Evolutionary conservation across 2,888 invertebrate species (phyloP), one percentile per base, ranked within the genome.

Genomic region (Archaeoteleia sp.): DNA sequence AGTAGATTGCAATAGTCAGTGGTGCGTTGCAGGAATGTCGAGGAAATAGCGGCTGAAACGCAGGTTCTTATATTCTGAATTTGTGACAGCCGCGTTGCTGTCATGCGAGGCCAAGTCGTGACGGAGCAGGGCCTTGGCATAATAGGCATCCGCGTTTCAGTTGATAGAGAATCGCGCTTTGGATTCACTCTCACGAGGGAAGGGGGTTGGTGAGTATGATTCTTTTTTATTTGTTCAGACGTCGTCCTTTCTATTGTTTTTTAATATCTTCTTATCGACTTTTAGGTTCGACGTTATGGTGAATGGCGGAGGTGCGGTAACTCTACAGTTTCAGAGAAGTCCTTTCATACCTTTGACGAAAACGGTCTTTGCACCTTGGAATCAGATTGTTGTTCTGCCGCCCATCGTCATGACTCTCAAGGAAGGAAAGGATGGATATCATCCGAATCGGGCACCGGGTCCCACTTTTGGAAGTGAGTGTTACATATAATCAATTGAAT

Each of bases 241-340:
- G n/a, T n/a, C n/a, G n/a, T n/a, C n/a, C n/a, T n/a, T n/a, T n/a
- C n/a, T n/a, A n/a, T n/a, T n/a, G n/a, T n/a, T n/a, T n/a, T n/a
- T n/a, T n/a, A n/a, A n/a, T n/a, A n/a, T n/a, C 29, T 23, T 8
- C 9, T 23, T 29, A 5, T 5, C 12, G 39, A 39, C 25, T 51
- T 53, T 14, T 85, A 97, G 97, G 93, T 99, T 98, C 89, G 99
- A 99, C 87, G 94, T 99, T 61, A 88, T 99, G 81, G 98, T 99
- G 67, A 98, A 99, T 86, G 99, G 99, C 9, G 99, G 98, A 40
- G 97, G 97, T 23, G 97, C 97, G 1, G 96, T 99, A 57, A 97
- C 96, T 12, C 88, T 99, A 73, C 96, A 97, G 87, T 97, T 99
- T 88, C 96, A 97, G 85, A 89, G 98, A 63, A 95, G 95, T 55